Evolutionary conservation across 2,888 invertebrate species (phyloP), one percentile per base, ranked within the genome.

Genomic region (Caenorhabditis doughertyi): DNA sequence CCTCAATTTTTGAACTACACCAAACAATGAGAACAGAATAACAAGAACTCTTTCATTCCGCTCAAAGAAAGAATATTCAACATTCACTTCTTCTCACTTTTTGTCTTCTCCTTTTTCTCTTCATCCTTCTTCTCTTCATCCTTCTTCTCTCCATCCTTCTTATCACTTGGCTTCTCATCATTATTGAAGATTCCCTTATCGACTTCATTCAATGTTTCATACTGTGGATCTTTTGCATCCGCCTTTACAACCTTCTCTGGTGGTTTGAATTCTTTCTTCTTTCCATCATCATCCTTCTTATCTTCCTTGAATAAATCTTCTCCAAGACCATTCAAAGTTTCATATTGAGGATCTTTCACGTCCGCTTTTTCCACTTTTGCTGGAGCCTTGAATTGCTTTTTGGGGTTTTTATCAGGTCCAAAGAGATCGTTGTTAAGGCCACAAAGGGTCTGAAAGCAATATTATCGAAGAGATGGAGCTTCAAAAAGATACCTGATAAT

Each of bases 141-240:
- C 7, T 25, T 53, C 51, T 53, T 53, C 27, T 29, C 55, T 1
- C 23, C 49, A 3, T 51, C 35, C 9, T 77, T 68, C 13, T 49
- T 58, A 27, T 67, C 71, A 35, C 68, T 77, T 27, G 23, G 39
- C 27, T 60, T 60, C 42, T 60, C 60, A 1, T 60, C 60, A 73
- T 39, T 86, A 49, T 64, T 76, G 70, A 86, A 86, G 47, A 86
- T 84, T 29, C 82, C 83, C 58, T 81, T 83, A 47, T 84, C 80
- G 18, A 84, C 81, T 25, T 73, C 83, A 67, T 77, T 80, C 44
- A 86, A 72, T 23, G 86, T 86, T 42, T 86, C 83, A 70, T 84
- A 86, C 35, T 84, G 79, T 25, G 86, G 86, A 68, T 86, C 86
- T 51, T 86, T 86, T 11, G 79, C 79, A 58, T 83, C 83, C 16